phyloP scores from a whole-genome alignment of 2,888 invertebrate species.

The Frankliniella intonsa region DNA sequence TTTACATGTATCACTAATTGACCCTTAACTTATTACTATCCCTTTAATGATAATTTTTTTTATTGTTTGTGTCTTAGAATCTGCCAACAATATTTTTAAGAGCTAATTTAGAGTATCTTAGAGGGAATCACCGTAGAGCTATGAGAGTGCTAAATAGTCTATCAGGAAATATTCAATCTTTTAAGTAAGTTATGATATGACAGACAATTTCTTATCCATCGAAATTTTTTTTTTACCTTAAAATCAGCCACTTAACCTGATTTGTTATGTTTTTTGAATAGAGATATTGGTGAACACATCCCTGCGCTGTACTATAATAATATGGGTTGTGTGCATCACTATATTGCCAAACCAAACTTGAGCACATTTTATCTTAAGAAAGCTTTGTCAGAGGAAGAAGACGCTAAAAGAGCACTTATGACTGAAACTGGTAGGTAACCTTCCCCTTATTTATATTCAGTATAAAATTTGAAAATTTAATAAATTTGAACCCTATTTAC shows the following conservation, averaged over 20 bases:
- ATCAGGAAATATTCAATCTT: slow-evolving; percentile 45
- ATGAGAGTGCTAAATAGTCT: slow-evolving; percentile 54
- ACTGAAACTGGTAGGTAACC: not conserved
- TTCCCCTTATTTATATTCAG: no score
- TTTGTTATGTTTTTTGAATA: slow-evolving; percentile 40
- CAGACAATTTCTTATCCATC: slow-evolving; percentile 29
- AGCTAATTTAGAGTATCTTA: slow-evolving; percentile 60
- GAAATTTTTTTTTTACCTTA: slow-evolving; percentile 31
- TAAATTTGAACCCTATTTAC: not conserved
- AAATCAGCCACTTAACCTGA: slow-evolving; percentile 32
- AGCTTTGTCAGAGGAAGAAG: slow-evolving; percentile 68
- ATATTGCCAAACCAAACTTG: slow-evolving; percentile 73
- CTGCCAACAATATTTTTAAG: slow-evolving; percentile 55
- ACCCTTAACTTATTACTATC: slow-evolving; percentile 29
- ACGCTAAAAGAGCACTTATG: slow-evolving; percentile 46
- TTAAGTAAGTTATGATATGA: slow-evolving; percentile 46
- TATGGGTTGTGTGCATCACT: slow-evolving; percentile 73
- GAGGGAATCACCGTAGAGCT: slow-evolving; percentile 59
- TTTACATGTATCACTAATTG: slow-evolving; percentile 15
- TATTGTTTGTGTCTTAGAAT: slow-evolving; percentile 44
- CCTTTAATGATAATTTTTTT: not conserved
- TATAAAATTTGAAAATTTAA: no score
- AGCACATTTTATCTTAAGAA: slow-evolving; percentile 74
- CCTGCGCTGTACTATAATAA: slow-evolving; percentile 71
- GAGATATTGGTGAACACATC: slow-evolving; percentile 58